Evolutionary conservation across 2,797 vertebrate genomes (phyloP).

Genomic region (Danionella dracula): DNA sequence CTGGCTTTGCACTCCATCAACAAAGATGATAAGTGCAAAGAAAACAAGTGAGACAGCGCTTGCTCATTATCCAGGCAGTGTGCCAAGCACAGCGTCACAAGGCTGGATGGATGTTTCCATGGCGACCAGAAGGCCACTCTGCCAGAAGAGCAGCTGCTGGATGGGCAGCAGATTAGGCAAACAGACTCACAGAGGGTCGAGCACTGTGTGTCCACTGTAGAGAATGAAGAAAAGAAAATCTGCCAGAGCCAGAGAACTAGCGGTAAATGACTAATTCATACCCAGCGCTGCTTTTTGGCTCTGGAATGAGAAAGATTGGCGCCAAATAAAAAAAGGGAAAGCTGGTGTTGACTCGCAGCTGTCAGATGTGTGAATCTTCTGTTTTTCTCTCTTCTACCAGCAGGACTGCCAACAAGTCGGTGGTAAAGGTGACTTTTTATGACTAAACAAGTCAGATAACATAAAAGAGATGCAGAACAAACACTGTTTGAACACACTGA

Average conservation of each 20-base stretch:
- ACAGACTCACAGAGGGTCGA: conserved; percentile 21
- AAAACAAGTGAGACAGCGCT: conserved; percentile 25
- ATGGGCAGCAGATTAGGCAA: conserved; percentile 33
- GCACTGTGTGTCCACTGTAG: neutral
- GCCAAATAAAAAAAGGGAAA: conserved; percentile 10
- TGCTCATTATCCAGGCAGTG: conserved; percentile 18
- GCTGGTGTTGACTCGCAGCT: conserved; percentile 39
- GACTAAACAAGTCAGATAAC: conserved; percentile 4
- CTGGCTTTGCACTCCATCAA: conserved; percentile 24
- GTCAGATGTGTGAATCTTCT: conserved; percentile 41
- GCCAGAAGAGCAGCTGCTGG: conserved; percentile 41
- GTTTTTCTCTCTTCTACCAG: conserved; percentile 23
- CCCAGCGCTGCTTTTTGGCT: neutral
- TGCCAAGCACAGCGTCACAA: conserved; percentile 23
- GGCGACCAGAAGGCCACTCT: conserved; percentile 20
- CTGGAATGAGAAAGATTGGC: conserved; percentile 5
- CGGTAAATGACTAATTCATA: conserved; percentile 31
- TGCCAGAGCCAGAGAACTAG: conserved; percentile 14
- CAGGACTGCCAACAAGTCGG: conserved; percentile 8
- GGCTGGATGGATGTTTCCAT: conserved; percentile 23
- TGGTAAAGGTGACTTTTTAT: conserved; percentile 8
- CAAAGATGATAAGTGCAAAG: conserved; percentile 28
- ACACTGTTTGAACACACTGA: too few relatives aligned
- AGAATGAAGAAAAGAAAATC: conserved; percentile 38
- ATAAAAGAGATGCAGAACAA: neutral